A percentile compares a stretch with the other conserved stretches of the same genome.
phyloP scores from a whole-genome alignment of 1,140 invertebrate genomes.

The Rhopalosiphum padi region DNA sequence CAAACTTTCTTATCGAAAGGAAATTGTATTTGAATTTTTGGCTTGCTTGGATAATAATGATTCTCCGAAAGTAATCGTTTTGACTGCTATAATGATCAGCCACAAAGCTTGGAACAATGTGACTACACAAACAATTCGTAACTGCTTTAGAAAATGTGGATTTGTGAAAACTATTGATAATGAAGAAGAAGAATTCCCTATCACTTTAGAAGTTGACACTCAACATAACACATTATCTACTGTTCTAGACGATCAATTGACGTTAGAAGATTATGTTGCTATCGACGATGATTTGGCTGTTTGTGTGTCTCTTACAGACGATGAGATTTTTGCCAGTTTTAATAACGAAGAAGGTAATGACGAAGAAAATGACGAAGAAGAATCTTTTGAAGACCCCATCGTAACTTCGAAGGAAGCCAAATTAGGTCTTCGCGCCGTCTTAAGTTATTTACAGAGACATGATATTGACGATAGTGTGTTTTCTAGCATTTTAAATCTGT shows the following conservation, averaged over 20 bases:
- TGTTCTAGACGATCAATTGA: background rate
- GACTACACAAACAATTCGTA: conserved; percentile 12
- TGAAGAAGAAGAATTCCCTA: background rate
- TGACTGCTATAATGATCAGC: background rate
- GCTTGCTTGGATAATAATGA: background rate
- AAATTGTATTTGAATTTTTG: background rate
- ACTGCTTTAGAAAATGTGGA: conserved; percentile 39
- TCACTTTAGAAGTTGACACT: background rate
- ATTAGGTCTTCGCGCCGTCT: background rate
- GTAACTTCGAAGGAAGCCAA: background rate
- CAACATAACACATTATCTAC: background rate
- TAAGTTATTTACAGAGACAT: background rate
- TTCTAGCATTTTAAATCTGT: background rate
- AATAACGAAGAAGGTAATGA: too few species aligned
- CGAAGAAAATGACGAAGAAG: too few species aligned
- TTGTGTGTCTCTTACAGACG: background rate
- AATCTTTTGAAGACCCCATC: too few species aligned
- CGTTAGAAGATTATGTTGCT: background rate
- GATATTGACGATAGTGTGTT: background rate
- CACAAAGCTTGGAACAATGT: conserved; percentile 47
- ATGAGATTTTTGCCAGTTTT: too few species aligned
- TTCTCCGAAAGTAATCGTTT: too few species aligned
- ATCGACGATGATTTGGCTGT: background rate
- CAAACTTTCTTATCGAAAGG: background rate
- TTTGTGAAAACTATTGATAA: conserved; percentile 1